These are phyloP conservation scores for Pelodiscus sinensis DNA, from an alignment of 2,113 vertebrate genomes.

Conservation along the genomic window DNA sequence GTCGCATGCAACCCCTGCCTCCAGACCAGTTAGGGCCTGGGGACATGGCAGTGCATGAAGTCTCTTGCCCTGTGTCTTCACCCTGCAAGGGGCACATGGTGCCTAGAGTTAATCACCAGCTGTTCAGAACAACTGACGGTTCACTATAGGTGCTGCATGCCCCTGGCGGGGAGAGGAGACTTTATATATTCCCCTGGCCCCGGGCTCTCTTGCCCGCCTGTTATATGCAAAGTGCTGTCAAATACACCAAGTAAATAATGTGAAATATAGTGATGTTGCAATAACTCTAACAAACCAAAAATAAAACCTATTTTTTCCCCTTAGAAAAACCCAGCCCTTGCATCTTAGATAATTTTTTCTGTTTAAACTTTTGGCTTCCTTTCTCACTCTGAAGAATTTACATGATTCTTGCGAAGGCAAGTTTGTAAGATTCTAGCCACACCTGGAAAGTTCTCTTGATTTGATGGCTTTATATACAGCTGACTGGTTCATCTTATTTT, in stretches of 20 bases:
- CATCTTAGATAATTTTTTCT: background rate
- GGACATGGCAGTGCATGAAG: no score
- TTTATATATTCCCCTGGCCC: no score
- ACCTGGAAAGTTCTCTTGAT: constrained; percentile 54
- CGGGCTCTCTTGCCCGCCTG: no score
- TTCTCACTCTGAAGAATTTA: background rate
- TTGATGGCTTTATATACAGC: constrained; percentile 47
- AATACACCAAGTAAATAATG: background rate
- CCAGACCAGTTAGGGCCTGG: no score
- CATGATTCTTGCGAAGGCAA: background rate
- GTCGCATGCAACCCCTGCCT: no score
- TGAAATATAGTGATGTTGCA: background rate
- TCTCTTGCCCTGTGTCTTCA: no score
- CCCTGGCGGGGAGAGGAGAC: no score
- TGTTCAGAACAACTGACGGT: no score
- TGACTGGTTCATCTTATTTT: constrained; percentile 24
- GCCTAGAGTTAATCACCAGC: no score
- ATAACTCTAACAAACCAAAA: background rate
- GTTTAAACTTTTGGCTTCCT: background rate
- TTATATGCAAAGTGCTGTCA: background rate
- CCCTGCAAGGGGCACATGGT: no score
- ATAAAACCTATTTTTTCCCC: background rate
- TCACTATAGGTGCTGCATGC: no score
- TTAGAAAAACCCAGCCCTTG: background rate
- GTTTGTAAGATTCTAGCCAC: constrained; percentile 52